phyloP scores from a whole-genome alignment of 2,113 vertebrate genomes.

The Theropithecus gelada region DNA sequence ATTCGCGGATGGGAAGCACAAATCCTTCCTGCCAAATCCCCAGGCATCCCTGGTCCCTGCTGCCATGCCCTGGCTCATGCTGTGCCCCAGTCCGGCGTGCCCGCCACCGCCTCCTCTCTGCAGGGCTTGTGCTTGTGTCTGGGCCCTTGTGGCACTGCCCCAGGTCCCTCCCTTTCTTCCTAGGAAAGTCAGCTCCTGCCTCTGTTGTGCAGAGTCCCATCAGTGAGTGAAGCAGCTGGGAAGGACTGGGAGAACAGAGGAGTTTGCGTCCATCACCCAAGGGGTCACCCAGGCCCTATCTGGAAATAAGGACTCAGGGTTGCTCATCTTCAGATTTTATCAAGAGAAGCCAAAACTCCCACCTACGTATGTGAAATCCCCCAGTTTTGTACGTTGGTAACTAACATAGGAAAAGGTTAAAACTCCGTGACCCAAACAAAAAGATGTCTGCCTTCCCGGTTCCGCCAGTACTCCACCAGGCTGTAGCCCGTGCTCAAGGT shows the following conservation, averaged over 20 bases:
- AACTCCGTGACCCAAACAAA: background rate
- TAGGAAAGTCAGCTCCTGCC: background rate
- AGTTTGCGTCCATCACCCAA: background rate
- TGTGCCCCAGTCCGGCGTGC: background rate
- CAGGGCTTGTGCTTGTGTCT: background rate
- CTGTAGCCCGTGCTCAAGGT: background rate
- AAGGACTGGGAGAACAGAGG: background rate
- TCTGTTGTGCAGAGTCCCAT: background rate
- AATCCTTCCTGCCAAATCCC: background rate
- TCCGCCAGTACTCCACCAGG: background rate
- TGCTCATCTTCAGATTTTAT: background rate
- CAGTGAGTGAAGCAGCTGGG: background rate
- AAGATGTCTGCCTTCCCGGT: background rate
- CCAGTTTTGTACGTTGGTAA: background rate
- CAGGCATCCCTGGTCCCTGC: background rate
- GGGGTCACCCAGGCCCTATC: background rate
- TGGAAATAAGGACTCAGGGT: background rate
- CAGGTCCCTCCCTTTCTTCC: background rate
- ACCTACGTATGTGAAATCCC: background rate
- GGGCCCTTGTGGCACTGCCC: background rate
- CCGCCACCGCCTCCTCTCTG: background rate
- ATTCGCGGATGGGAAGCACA: background rate
- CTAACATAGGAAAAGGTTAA: background rate
- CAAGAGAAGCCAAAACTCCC: background rate
- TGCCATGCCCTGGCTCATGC: too few relatives aligned